Evolutionary conservation across 2,113 vertebrate genomes (phyloP), one percentile per base, ranked within the genome.

Genomic region (Oreochromis tanganicae): DNA sequence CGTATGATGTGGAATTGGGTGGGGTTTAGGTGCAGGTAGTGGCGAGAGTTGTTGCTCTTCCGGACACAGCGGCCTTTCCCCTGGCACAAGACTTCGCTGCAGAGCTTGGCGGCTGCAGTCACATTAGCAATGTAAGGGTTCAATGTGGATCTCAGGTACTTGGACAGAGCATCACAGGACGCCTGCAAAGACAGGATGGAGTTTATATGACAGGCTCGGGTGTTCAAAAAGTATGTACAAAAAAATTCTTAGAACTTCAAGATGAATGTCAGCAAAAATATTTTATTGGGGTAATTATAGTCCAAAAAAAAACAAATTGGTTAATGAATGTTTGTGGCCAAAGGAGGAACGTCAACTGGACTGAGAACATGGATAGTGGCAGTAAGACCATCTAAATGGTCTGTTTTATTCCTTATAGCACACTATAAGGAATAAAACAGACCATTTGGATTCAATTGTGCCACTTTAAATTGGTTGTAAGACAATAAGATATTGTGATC

Each of bases 91-190:
- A 91, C 89, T 52, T 95, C 83, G 85, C 97, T 97, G 90, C 98
- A 99, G 80, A 99, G 95, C 93, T 93, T 96, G 82, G 97, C 93
- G 6, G 98, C 98, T 21, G 97, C 95, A 0, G 98, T 98, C 89
- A 98, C 95, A 1, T 99, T 99, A 91, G 97, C 95, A 21, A 99
- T 71, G 83, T 99, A 99, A 0, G 97, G 98, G 78, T 94, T 97
- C 66, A 99, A 85, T 17, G 88, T 96, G 54, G 89, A 90, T 1
- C 66, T 83, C 86, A 97, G 83, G 90, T 95, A 96, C 13, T 89
- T 80, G 6, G 96, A 95, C 43, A 97, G 91, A 11, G 94, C 86
- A 87, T 94, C 81, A 61, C 96, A 97, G 59, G 94, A 63, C 2
- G 14, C 90, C 96, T 97, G 68, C 4, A 82, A 54, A 14, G 52